Evolutionary conservation across 2,113 vertebrate genomes (phyloP), one percentile per base, ranked within the genome.

Genomic region (Neolamprologus sp.): DNA sequence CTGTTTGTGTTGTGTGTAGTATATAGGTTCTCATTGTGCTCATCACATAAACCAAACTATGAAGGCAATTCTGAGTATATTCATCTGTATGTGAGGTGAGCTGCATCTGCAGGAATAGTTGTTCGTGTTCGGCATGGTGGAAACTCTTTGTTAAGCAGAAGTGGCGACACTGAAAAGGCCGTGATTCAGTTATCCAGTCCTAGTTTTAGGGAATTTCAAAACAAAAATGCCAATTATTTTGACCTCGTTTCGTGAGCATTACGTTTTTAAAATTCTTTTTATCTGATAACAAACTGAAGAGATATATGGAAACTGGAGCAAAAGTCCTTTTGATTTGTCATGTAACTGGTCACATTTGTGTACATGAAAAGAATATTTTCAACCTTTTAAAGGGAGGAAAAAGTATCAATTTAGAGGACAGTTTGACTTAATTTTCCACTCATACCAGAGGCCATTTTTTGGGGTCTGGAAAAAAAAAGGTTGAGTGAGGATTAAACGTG

Each of bases 261-360:
- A 2, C 40, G 0, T 47, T 14, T 73, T 42, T 7, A 0, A 21
- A 40, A 37, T 40, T 26, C 1, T 45, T 73, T 73, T 42, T 17
- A 47, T 47, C 21, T 47, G 40, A 75, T 75, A 28, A 19, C 40
- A 75, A 75, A 47, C 71, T 47, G 42, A 31, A 60, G 57, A 49
- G 2, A 28, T 47, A 17, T 47, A 28, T 47, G 23, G 37, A 45
- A 73, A 47, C 14, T 42, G 7, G 37, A 73, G n/a, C 13, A 10
- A 9, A 73, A 17, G 21, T 45, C 21, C 6, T 2, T 47, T 45
- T 26, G 6, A 47, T 75, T 47, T 7, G 21, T 75, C 40, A 28
- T 75, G 40, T 19, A 5, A 47, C 40, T 47, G 40, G 68, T 11
- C 23, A 28, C 31, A 35, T 65, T 65, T 65, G 31, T n/a, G 10